Base-by-base conservation (phyloP, 2,797 vertebrate genomes). In the Thamnophis elegans region DNA sequence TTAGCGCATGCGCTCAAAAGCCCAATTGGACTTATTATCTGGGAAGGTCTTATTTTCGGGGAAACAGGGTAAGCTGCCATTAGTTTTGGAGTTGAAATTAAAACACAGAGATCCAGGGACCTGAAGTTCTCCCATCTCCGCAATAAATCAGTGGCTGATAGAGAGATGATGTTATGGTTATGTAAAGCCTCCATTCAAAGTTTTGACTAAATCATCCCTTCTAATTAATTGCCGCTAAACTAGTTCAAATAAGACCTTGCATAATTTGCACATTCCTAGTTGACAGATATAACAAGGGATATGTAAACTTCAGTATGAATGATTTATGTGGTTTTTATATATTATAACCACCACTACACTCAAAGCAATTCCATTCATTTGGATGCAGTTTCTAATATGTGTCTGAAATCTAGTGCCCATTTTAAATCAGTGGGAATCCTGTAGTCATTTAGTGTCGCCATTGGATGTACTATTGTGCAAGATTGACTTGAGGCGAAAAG, bases 331-430 rank as follows among this genome's bases (percentile, higher is more conserved):
- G 3, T 78, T 73, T 32, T 58, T 73, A 47, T 73, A n/a, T 47
- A 47, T 51, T 47, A 47, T n/a, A 89, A 28, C 4, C 14, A 55
- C 12, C 55, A 32, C 26, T 60, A 89, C 78, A 82, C 82, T 26
- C 18, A 65, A 42, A 18, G 25, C 3, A 56, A 58, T 22, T 32
- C 53, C 25, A 90, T 53, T 58, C 26, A 92, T 82, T 73, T 91
- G 54, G 60, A 36, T 82, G 78, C 51, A 51, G 47, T 82, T 53
- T 82, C 42, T 82, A 53, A 85, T 60, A n/a, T 5, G 18, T 85
- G 68, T 85, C 12, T 82, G 65, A 92, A 89, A 92, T 68, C 90
- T 87, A 87, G 62, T 88, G 62, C 54, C 60, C 62, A 32, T 58
- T 78, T 51, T 51, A 88, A 42, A 53, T 62, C n/a, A 62, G 47